Percentiles rank a stretch among this genome's conserved stretches.
These are phyloP conservation scores for Bembecia ichneumoniformis DNA, from an alignment of 2,888 invertebrate species.

Conservation along the genomic window DNA sequence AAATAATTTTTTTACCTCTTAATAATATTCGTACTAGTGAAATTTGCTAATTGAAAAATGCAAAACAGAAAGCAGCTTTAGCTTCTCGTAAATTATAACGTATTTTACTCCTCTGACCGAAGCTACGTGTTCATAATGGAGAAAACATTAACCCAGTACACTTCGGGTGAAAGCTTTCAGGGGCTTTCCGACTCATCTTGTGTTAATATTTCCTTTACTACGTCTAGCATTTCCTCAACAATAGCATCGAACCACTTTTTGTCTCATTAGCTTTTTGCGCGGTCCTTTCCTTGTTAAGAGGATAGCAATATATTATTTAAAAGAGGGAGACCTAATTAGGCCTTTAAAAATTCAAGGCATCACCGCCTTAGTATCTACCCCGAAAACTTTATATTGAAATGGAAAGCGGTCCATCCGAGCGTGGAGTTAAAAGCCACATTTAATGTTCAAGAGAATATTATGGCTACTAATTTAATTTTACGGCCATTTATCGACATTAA, in stretches of 20 bases:
- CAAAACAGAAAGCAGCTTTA: too few relatives aligned
- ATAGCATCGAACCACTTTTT: slow-evolving; percentile 8
- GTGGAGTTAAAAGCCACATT: background rate
- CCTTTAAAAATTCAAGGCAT: background rate
- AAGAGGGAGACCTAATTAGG: background rate
- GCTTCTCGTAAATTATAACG: slow-evolving; percentile 36
- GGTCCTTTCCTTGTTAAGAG: background rate
- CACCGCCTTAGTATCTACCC: too few relatives aligned
- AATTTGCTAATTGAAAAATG: too few relatives aligned
- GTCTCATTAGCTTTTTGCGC: slow-evolving; percentile 10
- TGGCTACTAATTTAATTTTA: slow-evolving; percentile 3
- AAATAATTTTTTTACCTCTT: too few relatives aligned
- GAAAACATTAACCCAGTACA: slow-evolving; percentile 60
- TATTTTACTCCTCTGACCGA: slow-evolving; percentile 31
- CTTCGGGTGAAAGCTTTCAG: slow-evolving; percentile 58
- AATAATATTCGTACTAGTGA: too few relatives aligned
- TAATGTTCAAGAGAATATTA: background rate
- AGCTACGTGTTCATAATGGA: slow-evolving; percentile 53
- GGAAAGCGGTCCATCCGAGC: too few relatives aligned
- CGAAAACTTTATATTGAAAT: too few relatives aligned
- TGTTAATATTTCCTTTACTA: slow-evolving; percentile 19
- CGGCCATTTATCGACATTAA: slow-evolving; percentile 6
- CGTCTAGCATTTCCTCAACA: slow-evolving; percentile 14
- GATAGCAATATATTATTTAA: background rate
- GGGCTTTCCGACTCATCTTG: slow-evolving; percentile 47